Evolutionary conservation across 2,113 vertebrate species (phyloP).

Genomic region (Colius striatus): DNA sequence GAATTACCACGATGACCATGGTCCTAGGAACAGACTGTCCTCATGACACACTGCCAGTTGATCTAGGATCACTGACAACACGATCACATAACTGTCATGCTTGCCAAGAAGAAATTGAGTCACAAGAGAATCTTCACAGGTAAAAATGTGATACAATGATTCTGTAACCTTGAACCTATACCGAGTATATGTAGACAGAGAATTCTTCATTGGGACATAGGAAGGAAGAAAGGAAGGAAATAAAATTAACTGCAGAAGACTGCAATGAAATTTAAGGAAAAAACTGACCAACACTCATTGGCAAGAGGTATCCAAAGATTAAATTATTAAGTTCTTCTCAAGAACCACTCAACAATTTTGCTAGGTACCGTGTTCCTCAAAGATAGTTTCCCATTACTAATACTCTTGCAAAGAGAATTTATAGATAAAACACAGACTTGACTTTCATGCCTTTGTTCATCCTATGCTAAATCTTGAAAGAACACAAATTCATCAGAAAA

Average conservation of each 20-base stretch:
- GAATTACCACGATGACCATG: neutral
- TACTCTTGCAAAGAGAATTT: neutral
- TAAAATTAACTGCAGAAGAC: fast-evolving
- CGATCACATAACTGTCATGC: neutral
- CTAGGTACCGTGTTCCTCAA: neutral
- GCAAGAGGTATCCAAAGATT: neutral
- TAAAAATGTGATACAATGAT: neutral
- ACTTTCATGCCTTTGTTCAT: neutral
- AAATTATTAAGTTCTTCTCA: neutral
- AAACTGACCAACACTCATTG: fast-evolving
- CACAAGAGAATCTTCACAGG: neutral
- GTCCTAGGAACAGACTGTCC: constrained; percentile 26
- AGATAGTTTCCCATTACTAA: neutral
- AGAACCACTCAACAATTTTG: neutral
- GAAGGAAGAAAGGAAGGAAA: neutral
- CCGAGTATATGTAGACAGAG: fast-evolving
- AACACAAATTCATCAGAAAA: neutral
- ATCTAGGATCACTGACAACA: neutral
- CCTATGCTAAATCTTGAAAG: neutral
- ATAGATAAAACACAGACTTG: neutral
- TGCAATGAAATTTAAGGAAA: neutral
- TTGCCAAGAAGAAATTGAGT: neutral
- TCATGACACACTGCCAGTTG: neutral
- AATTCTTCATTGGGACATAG: neutral
- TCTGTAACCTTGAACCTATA: neutral